A percentile compares a stretch with the other conserved stretches of the same genome.
phyloP scores from a whole-genome alignment of 2,888 invertebrate genomes.

The Hydrotaea diabolus region DNA sequence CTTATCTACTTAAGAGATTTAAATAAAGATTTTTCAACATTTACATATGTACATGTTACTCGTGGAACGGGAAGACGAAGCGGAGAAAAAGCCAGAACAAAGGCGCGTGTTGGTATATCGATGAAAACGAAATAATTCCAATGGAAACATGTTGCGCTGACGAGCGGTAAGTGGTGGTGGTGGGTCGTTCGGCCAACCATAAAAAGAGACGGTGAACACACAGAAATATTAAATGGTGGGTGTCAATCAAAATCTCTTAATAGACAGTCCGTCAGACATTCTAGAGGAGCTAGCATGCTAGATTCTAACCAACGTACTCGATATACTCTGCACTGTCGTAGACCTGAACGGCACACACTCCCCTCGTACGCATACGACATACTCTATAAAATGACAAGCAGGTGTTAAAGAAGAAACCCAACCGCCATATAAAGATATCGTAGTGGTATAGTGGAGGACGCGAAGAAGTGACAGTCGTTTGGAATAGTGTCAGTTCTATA shows the following conservation, averaged over 20 bases:
- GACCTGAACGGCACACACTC: not conserved
- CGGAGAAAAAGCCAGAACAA: not conserved
- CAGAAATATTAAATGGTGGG: constrained; percentile 50
- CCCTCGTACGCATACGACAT: not conserved
- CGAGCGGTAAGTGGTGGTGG: not conserved
- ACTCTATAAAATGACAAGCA: constrained; percentile 23
- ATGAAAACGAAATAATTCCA: constrained; percentile 28
- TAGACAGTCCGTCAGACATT: not conserved
- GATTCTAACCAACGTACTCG: not conserved
- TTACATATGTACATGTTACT: not conserved
- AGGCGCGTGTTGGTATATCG: not conserved
- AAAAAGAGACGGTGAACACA: not conserved
- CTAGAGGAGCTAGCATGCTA: not conserved
- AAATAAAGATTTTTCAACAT: constrained; percentile 1
- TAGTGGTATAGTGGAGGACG: not conserved
- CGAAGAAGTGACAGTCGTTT: not conserved
- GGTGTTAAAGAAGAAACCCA: constrained; percentile 26
- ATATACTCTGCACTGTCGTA: not conserved
- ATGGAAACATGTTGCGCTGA: constrained; percentile 12
- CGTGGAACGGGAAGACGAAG: not conserved
- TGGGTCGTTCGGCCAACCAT: not conserved
- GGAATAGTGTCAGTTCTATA: constrained; percentile 10
- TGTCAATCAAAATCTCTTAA: constrained; percentile 58
- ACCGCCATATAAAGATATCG: not conserved
- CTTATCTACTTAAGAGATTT: constrained; percentile 22